These are phyloP conservation scores for Archocentrus centrarchus DNA, from an alignment of 2,113 vertebrate genomes.

Conservation along the genomic window DNA sequence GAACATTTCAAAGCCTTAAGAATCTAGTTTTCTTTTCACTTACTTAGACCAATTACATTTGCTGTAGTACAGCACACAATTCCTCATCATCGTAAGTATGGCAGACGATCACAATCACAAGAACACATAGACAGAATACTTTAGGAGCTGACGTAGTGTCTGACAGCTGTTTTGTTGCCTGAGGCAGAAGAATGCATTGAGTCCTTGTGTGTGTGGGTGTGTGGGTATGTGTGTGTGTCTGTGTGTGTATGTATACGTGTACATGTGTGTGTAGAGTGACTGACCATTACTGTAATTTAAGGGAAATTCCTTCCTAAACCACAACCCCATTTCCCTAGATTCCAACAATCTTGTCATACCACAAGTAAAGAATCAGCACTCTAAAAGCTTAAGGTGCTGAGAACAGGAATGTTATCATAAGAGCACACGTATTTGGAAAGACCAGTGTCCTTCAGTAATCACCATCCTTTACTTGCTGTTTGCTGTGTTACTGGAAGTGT, in stretches of 20 bases:
- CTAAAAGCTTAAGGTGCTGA: constrained; percentile 42
- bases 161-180: constrained; percentile 72
- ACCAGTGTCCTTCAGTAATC: constrained; percentile 36
- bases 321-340: constrained; percentile 64
- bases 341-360: constrained; percentile 56
- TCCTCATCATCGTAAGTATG: constrained; percentile 22
- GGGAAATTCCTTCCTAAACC: constrained; percentile 74
- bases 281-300: constrained; percentile 59
- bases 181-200: constrained; percentile 60
- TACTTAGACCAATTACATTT: constrained; percentile 1
- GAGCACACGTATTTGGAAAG: constrained; percentile 56
- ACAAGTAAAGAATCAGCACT: constrained; percentile 47
- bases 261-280: constrained; percentile 29
- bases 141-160: constrained; percentile 75
- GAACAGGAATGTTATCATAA: constrained; percentile 58
- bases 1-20: not conserved
- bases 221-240: not conserved
- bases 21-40: not conserved
- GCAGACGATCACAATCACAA: constrained; percentile 23
- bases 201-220: constrained; percentile 22
- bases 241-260: constrained; percentile 11
- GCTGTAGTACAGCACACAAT: constrained; percentile 12
- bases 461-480: constrained; percentile 17
- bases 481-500: constrained; percentile 16
- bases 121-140: constrained; percentile 47